Conservation (phyloP, 2,888 invertebrate genomes). For the Cephus nigrinus region DNA sequence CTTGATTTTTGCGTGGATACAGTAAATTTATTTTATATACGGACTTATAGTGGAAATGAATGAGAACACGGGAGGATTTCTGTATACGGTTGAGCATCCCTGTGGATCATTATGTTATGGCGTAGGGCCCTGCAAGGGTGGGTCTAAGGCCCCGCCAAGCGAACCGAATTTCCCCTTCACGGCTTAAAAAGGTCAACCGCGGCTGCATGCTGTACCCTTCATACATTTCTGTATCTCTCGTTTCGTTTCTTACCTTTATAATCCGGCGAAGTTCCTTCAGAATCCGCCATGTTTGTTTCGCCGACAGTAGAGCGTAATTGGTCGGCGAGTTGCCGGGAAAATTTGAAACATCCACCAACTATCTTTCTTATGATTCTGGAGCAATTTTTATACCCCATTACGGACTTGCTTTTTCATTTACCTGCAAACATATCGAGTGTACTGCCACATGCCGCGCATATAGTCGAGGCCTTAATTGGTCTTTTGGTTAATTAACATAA, state of each 20-base stretch:
- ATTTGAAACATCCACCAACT: neutral
- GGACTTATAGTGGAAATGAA: neutral
- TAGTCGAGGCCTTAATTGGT: constrained; percentile 32
- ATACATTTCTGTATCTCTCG: neutral
- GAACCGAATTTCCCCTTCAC: constrained; percentile 55
- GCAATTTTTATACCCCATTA: neutral
- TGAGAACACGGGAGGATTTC: neutral
- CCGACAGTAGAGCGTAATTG: neutral
- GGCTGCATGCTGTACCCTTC: constrained; percentile 23
- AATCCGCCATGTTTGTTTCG: neutral
- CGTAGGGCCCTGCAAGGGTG: constrained; percentile 28
- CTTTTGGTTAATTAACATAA: constrained; percentile 35
- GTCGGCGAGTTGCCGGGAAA: neutral
- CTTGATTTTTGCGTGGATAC: neutral
- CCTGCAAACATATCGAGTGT: neutral
- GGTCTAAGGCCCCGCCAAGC: constrained; percentile 40
- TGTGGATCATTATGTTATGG: constrained; percentile 37
- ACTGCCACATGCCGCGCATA: constrained; percentile 28
- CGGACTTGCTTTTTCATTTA: neutral
- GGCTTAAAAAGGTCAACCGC: constrained; percentile 51
- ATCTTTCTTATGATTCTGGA: neutral
- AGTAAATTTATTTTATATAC: neutral
- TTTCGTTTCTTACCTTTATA: neutral
- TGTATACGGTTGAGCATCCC: constrained; percentile 29
- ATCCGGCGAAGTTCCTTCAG: neutral